Evolutionary conservation across 1,140 invertebrate genomes (phyloP), one percentile per base, ranked within the genome.

Genomic region (Nautilus pompilius): DNA sequence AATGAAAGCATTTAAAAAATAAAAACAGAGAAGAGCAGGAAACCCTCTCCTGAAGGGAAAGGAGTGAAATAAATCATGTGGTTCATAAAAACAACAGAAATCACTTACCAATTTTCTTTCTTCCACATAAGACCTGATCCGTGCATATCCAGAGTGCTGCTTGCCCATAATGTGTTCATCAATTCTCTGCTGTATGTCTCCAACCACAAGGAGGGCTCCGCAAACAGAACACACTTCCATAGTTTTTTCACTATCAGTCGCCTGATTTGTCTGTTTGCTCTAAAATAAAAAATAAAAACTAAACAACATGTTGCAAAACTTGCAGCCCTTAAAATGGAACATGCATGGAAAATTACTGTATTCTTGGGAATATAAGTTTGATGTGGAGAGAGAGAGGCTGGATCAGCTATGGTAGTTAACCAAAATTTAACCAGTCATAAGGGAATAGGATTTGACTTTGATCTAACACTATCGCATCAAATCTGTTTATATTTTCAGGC

Each of bases 191-290:
- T 98, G 95, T 2, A 95, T 96, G 85, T 99, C 96, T 5, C 87
- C 96, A 24, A 99, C 95, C 74, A 99, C 98, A 6, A 99, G 85
- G 83, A 99, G 98, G 8, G 96, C 96, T 4, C 96, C 96, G 84
- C 96, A 99, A 2, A 98, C 93, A 73, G 95, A 92, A 84, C 97
- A 99, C 2, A 99, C 95, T 84, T 99, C 96, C 96, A 99, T 99
- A 80, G 95, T 93, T 80, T 97, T 98, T 62, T 75, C 67, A 48
- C 59, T 63, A 29, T 68, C 67, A 15, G 60, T 56, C 10, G 53
- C 55, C 20, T 62, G 59, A 24, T 51, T 64, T 4, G 34, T 41
- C 24, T 65, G 56, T 45, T 62, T 65, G 49, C 60, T 69, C 63
- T 65, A 34, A 13, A 62, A 63, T 60, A 5, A 55, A 32, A 32